Percentiles rank a stretch among this genome's conserved stretches.
phyloP scores from a whole-genome alignment of 2,797 vertebrate genomes.

The Channa striata region DNA sequence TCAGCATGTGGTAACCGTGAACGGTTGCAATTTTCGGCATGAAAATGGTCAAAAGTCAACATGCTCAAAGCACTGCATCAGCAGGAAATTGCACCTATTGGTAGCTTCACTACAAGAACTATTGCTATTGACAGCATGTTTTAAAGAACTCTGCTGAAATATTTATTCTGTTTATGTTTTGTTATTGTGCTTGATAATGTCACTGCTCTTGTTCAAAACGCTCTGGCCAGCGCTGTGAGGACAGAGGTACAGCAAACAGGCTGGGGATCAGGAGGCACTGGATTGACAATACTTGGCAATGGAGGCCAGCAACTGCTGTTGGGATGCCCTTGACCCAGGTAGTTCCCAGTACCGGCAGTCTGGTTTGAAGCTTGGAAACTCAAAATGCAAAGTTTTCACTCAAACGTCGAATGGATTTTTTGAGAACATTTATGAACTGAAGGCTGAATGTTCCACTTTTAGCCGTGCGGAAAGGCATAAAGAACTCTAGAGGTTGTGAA shows the following conservation, averaged over 20 bases:
- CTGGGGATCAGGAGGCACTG: conserved; percentile 31
- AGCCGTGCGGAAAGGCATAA: neutral
- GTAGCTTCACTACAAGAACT: neutral
- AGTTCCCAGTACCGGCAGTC: neutral
- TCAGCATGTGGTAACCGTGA: neutral
- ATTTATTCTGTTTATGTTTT: neutral
- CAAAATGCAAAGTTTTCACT: conserved; percentile 1
- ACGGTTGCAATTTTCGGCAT: conserved; percentile 25
- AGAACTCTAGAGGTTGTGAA: neutral
- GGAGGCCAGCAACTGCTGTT: conserved; percentile 10
- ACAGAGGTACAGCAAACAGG: conserved; percentile 5
- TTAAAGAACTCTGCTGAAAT: neutral
- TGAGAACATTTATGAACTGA: conserved; percentile 1
- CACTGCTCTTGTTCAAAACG: neutral
- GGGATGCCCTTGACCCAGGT: conserved; percentile 44
- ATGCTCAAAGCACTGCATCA: neutral
- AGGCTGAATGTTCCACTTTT: conserved; percentile 11
- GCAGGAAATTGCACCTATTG: neutral
- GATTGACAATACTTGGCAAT: conserved; percentile 29
- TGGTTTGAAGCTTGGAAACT: neutral
- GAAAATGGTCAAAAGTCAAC: conserved; percentile 14
- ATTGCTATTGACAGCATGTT: neutral
- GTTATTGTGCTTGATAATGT: conserved; percentile 4
- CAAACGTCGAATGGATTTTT: neutral
- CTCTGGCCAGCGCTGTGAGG: conserved; percentile 18